Conservation (phyloP, 2,113 vertebrate species). For the Aptenodytes forsteri region DNA sequence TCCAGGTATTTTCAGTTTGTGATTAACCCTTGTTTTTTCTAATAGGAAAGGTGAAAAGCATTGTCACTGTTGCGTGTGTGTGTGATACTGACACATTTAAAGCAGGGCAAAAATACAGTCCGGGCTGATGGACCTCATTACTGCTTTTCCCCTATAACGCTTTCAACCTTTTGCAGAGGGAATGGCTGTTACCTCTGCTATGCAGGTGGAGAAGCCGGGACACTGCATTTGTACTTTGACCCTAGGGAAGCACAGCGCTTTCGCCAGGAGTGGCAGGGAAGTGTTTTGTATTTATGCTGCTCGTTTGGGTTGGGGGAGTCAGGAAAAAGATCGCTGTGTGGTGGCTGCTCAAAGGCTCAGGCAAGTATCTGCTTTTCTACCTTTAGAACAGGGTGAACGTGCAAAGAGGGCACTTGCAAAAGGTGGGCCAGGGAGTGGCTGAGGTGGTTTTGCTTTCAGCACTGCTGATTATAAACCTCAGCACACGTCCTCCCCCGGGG, state of each 20-base stretch:
- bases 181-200: not conserved
- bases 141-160: not conserved
- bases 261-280: not conserved
- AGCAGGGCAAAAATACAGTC: too few relatives aligned
- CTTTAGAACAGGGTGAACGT: not conserved
- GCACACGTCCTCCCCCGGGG: not conserved
- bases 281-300: not conserved
- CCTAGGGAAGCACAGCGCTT: accelerated
- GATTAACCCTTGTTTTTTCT: not conserved
- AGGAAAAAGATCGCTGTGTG: too few relatives aligned
- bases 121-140: not conserved
- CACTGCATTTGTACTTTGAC: not conserved
- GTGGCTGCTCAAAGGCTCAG: not conserved
- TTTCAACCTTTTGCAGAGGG: not conserved
- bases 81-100: not conserved
- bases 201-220: not conserved
- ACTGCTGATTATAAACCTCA: not conserved
- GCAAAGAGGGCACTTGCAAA: not conserved
- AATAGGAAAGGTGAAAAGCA: not conserved
- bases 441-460: not conserved
- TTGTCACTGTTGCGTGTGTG: accelerated
- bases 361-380: not conserved
- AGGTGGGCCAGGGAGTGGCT: not conserved
- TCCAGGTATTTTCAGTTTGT: not conserved
- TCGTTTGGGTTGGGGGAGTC: not conserved